Conservation (phyloP, 2,797 vertebrate genomes). For the Cyprinodon diabolis region DNA sequence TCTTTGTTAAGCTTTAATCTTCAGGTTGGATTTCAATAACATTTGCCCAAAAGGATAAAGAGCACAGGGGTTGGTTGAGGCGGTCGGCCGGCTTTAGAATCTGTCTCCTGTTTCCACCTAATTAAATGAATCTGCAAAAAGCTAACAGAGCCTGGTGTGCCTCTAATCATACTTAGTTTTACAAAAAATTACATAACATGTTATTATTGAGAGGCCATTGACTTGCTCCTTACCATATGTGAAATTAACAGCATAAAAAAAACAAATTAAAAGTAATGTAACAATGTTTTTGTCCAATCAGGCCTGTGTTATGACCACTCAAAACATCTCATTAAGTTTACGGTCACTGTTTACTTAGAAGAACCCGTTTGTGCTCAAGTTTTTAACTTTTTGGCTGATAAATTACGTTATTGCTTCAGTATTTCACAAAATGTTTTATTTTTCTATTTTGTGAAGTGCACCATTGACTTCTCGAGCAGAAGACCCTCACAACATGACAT, state of each 20-base stretch:
- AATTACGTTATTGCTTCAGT: too few species aligned
- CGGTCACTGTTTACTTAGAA: too few species aligned
- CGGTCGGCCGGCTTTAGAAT: conserved; percentile 16
- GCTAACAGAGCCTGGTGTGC: conserved; percentile 25
- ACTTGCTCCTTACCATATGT: conserved; percentile 22
- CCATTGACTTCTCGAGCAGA: too few species aligned
- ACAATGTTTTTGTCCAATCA: conserved; percentile 18
- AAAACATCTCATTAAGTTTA: too few species aligned
- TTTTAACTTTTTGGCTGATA: too few species aligned
- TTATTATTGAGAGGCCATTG: conserved; percentile 19
- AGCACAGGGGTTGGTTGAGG: conserved; percentile 15
- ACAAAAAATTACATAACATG: conserved; percentile 19
- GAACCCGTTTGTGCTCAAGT: too few species aligned
- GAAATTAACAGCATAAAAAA: conserved; percentile 17
- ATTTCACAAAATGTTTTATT: too few species aligned
- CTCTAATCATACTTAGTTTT: conserved; percentile 42
- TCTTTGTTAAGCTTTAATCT: conserved; percentile 49
- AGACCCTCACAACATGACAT: too few species aligned
- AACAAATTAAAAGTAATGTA: conserved; percentile 15
- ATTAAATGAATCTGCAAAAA: conserved; percentile 27
- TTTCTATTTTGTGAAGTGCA: too few species aligned
- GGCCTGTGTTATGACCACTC: too few species aligned
- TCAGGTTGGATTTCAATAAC: conserved; percentile 42
- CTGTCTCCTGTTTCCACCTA: conserved; percentile 10
- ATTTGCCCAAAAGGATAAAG: conserved; percentile 51